Base-by-base conservation (phyloP, 1,140 invertebrate genomes). In the Laupala kohalensis region DNA sequence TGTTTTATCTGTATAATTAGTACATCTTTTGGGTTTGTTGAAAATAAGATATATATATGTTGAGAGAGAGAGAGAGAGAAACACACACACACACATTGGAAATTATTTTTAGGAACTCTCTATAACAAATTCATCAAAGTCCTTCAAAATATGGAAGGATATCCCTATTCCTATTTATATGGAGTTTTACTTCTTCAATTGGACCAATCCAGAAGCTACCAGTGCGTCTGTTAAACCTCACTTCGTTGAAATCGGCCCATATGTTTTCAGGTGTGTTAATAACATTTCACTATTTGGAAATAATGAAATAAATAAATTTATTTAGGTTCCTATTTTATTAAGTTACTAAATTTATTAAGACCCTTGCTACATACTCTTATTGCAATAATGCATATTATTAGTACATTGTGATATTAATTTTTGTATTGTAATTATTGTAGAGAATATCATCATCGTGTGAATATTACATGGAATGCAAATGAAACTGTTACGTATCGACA, bases 401-500 rank as follows among this genome's bases (percentile, higher is more conserved):
- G n/a, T n/a, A n/a, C n/a, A n/a, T n/a, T n/a, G n/a, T n/a, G n/a
- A n/a, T 53, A 53, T 13, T 53, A 53, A 9, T 53, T 53, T 53
- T 53, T 53, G 37, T 19, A 53, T 53, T 53, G 37, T 19, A 53
- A 53, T 53, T 53, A 13, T 68, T 72, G 1, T 27, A 73, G 72
- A 63, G 72, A 73, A 66, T 62, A 70, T 27, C 69, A 73, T 25
- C 25, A 25, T 0, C 70, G 65, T 66, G 82, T 85, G 37, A 87
- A 90, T 77, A 75, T 87, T 72, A 83, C 82, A 2, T 91, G 88
- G 85, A 87, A 88, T 75, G 78, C 86, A 6, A 95, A 96, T 82
- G 86, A 85, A 19, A 96, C 93, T 0, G 82, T 96, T 13, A 87
- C 91, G 23, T 96, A 90, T 79, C 86, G 87, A 76, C 91, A 93